Evolutionary conservation across 2,797 vertebrate genomes (phyloP).

Genomic region (Carcharodon carcharias): DNA sequence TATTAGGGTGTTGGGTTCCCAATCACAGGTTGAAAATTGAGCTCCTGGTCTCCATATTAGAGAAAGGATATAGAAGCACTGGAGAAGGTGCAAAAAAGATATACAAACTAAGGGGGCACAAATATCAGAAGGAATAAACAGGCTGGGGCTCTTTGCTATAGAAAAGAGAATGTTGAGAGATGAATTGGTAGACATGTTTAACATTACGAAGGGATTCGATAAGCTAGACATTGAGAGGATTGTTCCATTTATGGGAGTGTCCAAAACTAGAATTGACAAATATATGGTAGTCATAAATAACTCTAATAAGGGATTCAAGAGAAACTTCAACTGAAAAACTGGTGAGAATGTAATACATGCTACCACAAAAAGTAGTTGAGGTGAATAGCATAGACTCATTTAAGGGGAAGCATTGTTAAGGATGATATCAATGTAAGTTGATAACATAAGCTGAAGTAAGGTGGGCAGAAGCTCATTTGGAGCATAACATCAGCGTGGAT

Average conservation of each 20-base stretch:
- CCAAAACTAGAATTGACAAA: background rate
- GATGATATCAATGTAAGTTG: background rate
- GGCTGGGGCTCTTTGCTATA: background rate
- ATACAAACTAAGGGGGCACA: background rate
- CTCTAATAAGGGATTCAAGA: background rate
- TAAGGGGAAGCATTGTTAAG: background rate
- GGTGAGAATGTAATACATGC: background rate
- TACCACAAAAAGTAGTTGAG: background rate
- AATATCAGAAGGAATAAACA: background rate
- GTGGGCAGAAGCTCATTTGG: background rate
- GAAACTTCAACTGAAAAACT: background rate
- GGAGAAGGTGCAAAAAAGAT: background rate
- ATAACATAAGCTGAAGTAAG: background rate
- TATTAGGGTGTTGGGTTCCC: too few species aligned
- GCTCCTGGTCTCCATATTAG: background rate
- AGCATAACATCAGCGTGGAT: background rate
- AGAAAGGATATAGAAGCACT: background rate
- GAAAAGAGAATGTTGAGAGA: background rate
- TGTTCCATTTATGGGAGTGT: background rate
- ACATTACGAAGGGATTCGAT: background rate
- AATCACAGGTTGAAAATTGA: too few species aligned
- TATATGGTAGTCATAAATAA: background rate
- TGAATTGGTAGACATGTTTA: background rate
- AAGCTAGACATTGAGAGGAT: background rate
- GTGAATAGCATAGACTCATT: background rate